Evolutionary conservation across 64 coral and sea anemone species (phyloP).

Genomic region (Astreopora myriophthalma): DNA sequence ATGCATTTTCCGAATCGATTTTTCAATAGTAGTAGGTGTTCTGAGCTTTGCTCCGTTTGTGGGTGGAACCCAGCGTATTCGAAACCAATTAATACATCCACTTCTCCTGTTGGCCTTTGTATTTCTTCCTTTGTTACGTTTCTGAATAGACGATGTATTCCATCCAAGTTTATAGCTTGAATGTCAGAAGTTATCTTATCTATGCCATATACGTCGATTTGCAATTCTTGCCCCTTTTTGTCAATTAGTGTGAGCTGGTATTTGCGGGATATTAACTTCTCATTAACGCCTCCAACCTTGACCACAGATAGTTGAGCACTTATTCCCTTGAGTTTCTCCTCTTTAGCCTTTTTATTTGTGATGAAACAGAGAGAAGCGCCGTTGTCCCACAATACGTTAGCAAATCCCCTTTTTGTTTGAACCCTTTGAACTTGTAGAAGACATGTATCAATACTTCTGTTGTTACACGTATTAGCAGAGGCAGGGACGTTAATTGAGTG

Average conservation of each 20-base stretch:
- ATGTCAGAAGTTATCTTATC: too few species aligned
- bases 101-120: too few species aligned
- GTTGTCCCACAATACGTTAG: too few species aligned
- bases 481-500: too few species aligned
- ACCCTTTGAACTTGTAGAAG: constrained; percentile 2
- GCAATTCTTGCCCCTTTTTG: constrained; percentile 1
- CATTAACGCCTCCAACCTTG: constrained; percentile 10
- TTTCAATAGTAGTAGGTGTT: constrained; percentile 13
- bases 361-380: too few species aligned
- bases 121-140: too few species aligned
- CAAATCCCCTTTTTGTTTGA: not conserved
- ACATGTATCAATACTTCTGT: not conserved
- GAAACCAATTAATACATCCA: too few species aligned
- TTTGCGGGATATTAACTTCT: constrained; percentile 22
- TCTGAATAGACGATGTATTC: too few species aligned
- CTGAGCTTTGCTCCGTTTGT: too few species aligned
- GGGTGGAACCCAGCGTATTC: constrained; percentile 37
- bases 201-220: too few species aligned
- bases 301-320: constrained; percentile 15
- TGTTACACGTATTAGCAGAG: not conserved
- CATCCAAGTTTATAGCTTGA: too few species aligned
- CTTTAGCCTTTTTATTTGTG: constrained; percentile 18
- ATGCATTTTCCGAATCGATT: constrained; percentile 45
- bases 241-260: constrained; percentile 25
- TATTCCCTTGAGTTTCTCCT: constrained; percentile 30